These are phyloP conservation scores for Cheilosia vernalis DNA, from an alignment of 2,888 invertebrate genomes.

Conservation along the genomic window DNA sequence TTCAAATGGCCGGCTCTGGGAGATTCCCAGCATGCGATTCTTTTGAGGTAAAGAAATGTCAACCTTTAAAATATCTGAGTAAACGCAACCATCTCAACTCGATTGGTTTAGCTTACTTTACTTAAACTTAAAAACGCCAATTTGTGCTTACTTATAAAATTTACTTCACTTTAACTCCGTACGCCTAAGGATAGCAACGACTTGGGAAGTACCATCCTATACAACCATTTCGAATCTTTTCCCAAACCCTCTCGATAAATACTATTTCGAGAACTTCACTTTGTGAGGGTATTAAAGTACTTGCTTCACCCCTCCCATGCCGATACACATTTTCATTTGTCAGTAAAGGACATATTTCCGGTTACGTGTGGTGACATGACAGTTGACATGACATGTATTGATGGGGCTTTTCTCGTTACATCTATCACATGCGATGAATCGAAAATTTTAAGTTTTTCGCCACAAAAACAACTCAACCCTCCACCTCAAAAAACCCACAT, in stretches of 20 bases:
- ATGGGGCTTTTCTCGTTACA: conserved; percentile 52
- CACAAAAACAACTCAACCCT: conserved; percentile 6
- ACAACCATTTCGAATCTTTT: neutral
- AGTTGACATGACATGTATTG: conserved; percentile 75
- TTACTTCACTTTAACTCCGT: no score
- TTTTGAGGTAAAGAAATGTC: no score
- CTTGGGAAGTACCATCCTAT: neutral
- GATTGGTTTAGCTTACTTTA: no score
- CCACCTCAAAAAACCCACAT: conserved; percentile 1
- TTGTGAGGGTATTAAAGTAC: conserved; percentile 20
- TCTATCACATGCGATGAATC: conserved; percentile 27
- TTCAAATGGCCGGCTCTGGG: no score
- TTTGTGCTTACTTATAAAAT: no score
- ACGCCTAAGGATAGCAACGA: no score
- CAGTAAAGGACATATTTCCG: conserved; percentile 41
- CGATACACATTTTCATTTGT: conserved; percentile 24
- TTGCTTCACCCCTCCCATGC: neutral
- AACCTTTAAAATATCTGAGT: no score
- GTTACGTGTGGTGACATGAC: conserved; percentile 62
- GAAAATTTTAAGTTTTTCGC: conserved; percentile 34
- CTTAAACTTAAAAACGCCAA: no score
- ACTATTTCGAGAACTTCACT: neutral
- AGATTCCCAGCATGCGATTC: no score
- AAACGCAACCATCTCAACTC: no score
- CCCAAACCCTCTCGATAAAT: neutral